phyloP scores from a whole-genome alignment of 1,140 invertebrate species.

The Fopius arisanus region DNA sequence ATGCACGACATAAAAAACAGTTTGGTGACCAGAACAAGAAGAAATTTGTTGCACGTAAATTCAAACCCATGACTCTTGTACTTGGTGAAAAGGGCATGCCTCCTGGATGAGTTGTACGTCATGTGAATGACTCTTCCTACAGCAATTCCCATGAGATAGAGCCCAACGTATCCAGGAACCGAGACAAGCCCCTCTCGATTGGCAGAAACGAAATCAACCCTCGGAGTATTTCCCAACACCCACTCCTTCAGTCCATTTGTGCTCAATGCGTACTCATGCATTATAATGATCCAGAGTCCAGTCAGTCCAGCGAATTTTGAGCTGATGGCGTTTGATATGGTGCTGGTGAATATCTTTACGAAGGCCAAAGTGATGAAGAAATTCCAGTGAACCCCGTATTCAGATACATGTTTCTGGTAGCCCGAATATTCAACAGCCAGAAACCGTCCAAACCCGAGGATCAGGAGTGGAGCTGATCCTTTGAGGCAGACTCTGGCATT shows the following conservation, averaged over 20 bases:
- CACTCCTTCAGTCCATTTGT: conserved; percentile 72
- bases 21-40: conserved; percentile 50
- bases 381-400: conserved; percentile 97
- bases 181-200: conserved; percentile 93
- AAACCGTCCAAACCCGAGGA: conserved; percentile 77
- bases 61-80: conserved; percentile 27
- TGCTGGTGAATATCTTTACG: conserved; percentile 77
- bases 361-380: conserved; percentile 93
- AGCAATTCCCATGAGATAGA: conserved; percentile 81
- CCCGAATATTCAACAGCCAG: conserved; percentile 71
- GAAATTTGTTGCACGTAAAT: conserved; percentile 45
- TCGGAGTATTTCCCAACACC: conserved; percentile 71
- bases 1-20: conserved; percentile 54
- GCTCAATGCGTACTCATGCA: conserved; percentile 76
- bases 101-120: conserved; percentile 50
- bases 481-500: conserved; percentile 54
- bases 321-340: conserved; percentile 65
- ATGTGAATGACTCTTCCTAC: conserved; percentile 70
- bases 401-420: conserved; percentile 87
- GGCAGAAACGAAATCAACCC: conserved; percentile 74
- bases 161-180: conserved; percentile 80
- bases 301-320: conserved; percentile 62
- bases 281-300: conserved; percentile 65
- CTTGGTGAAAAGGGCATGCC: conserved; percentile 30
- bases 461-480: conserved; percentile 67